Base-by-base conservation (phyloP, 2,888 invertebrate species). In the Chrysolina haemoptera region DNA sequence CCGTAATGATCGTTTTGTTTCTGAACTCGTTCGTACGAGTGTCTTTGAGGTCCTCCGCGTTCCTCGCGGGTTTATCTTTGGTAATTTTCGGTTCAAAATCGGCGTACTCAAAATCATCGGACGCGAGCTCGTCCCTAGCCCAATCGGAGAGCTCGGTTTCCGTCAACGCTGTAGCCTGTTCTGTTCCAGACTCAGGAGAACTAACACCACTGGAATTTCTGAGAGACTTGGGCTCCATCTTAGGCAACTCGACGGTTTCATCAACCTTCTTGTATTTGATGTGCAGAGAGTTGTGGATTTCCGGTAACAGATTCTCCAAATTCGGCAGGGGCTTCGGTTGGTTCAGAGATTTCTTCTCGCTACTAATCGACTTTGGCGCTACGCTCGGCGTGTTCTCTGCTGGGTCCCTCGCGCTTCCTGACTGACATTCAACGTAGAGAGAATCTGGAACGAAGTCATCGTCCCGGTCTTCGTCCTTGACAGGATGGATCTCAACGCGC, bases 141-240 rank as follows among this genome's bases (percentile, higher is more conserved):
- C 96, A 96, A 85, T 96, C 96, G 0, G 95, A 96, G n/a, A 96
- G 88, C 84, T 96, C 96, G 0, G 96, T 96, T 87, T 96, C 96
- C 0, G 96, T 95, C 12, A 95, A 88, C 2, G 92, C 94, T 0
- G 94, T 91, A 0, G 93, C 93, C 1, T 90, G 90, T 80, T 94
- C 94, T 1, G 92, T 92, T 69, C 93, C 91, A 0, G 94, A 94
- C 59, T 86, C 87, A 0, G 88, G 90, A 81, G 88, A 91, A 85
- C 91, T 86, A 81, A 91, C 82, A 80, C 90, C 82, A 67, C 83
- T 82, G n/a, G 78, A 71, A 12, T 74, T 77, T 48, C 87, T 74
- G 10, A 74, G 53, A n/a, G 87, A 76, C n/a, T 70, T 78, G 9
- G n/a, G 67, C 62, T 82, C 78, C 9, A 62, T 20, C 35, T 69